phyloP scores from a whole-genome alignment of 2,113 vertebrate species.

The Rana temporaria region DNA sequence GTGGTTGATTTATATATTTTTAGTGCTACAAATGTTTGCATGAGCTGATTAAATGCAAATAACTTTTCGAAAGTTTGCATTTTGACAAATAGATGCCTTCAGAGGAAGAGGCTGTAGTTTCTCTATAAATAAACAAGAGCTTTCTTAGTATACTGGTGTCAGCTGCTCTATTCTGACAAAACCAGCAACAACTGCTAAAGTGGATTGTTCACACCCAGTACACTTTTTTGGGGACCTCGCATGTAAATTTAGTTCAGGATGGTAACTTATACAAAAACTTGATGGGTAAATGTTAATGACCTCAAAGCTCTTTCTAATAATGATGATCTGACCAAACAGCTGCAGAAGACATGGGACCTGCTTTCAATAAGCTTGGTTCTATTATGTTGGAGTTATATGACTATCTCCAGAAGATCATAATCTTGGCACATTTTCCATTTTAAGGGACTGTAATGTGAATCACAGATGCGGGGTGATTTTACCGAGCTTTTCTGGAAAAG shows the following conservation, averaged over 20 bases:
- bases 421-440: conserved; percentile 34
- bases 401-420: conserved; percentile 4
- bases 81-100: not conserved
- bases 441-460: conserved; percentile 26
- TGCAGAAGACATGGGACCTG: not conserved
- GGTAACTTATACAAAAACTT: not conserved
- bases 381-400: not conserved
- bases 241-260: not conserved
- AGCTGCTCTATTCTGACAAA: not conserved
- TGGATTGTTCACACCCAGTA: not conserved
- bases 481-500: conserved; percentile 19
- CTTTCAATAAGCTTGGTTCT: not conserved
- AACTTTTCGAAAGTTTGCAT: no score
- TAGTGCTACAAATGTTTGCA: no score
- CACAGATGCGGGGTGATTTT: conserved; percentile 21
- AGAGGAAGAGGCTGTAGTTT: not conserved
- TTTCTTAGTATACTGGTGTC: not conserved
- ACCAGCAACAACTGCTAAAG: not conserved
- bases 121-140: not conserved
- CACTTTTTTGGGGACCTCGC: not conserved
- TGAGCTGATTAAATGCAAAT: no score
- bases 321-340: not conserved
- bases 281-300: conserved; percentile 3
- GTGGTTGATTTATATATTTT: no score
- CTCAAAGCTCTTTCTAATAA: not conserved